Evolutionary conservation across 1,140 invertebrate genomes (phyloP).

Genomic region (Sitodiplosis mosellana): DNA sequence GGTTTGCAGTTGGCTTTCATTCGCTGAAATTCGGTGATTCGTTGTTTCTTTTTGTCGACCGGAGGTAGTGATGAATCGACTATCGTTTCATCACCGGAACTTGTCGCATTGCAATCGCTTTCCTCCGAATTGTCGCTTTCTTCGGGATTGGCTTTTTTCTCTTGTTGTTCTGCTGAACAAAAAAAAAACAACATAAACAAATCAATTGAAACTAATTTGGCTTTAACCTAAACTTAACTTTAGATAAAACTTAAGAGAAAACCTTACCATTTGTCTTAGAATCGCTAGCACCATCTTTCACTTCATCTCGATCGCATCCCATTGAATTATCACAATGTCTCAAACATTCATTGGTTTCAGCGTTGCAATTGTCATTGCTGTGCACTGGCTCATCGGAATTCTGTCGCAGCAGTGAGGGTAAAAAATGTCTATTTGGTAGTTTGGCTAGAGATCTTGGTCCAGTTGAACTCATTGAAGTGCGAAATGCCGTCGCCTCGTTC

Average conservation of each 20-base stretch:
- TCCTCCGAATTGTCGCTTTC: conserved; percentile 9
- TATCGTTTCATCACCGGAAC: conserved; percentile 38
- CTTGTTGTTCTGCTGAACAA: conserved; percentile 9
- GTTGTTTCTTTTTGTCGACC: conserved; percentile 37
- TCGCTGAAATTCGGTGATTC: conserved; percentile 46
- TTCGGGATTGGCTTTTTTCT: conserved; percentile 13
- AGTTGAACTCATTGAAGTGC: neutral
- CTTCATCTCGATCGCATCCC: neutral
- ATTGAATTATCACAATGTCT: neutral
- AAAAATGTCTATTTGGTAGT: conserved; percentile 1
- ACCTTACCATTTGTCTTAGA: too few species aligned
- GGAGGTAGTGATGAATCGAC: conserved; percentile 49
- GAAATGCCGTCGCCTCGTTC: conserved; percentile 29
- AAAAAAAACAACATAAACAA: too few species aligned
- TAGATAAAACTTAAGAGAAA: too few species aligned
- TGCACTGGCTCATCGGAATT: neutral
- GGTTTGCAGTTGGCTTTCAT: conserved; percentile 65
- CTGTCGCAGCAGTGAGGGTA: neutral
- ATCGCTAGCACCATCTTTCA: neutral
- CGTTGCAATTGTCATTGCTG: neutral
- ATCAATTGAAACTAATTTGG: too few species aligned
- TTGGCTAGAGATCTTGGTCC: conserved; percentile 1
- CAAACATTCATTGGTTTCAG: neutral
- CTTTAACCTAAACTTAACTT: too few species aligned
- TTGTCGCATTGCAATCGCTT: conserved; percentile 26